Evolutionary conservation across 2,113 vertebrate species (phyloP).

Genomic region (Cottus gobio): DNA sequence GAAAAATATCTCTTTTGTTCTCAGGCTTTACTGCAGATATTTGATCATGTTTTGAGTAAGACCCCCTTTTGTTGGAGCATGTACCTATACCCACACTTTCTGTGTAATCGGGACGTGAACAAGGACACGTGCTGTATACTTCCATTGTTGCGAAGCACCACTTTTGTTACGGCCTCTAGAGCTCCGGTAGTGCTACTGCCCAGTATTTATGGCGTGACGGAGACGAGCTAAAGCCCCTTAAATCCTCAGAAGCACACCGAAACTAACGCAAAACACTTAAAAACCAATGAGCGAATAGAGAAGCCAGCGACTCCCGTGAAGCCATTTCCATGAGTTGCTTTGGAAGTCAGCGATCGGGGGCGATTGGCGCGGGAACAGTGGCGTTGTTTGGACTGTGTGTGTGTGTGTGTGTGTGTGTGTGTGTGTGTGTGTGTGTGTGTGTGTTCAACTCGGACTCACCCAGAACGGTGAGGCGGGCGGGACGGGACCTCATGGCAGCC

Average conservation of each 20-base stretch:
- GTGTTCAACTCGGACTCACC: slow-evolving; percentile 83
- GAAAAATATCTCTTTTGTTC: not conserved
- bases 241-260: not conserved
- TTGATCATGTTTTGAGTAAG: not conserved
- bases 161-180: not conserved
- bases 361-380: not conserved
- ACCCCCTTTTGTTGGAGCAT: not conserved
- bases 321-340: slow-evolving; percentile 6
- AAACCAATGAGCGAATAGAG: not conserved
- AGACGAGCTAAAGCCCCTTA: not conserved
- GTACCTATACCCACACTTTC: not conserved
- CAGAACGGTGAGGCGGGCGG: slow-evolving; percentile 94
- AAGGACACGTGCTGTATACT: not conserved
- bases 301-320: slow-evolving; percentile 18
- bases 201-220: not conserved
- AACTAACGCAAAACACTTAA: not conserved
- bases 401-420: slow-evolving; percentile 22
- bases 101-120: slow-evolving; percentile 1
- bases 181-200: not conserved
- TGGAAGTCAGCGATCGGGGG: not conserved
- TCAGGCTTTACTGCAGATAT: not conserved
- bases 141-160: not conserved
- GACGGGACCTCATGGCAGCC: slow-evolving; percentile 93
- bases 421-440: slow-evolving; percentile 23
- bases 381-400: slow-evolving; percentile 32